Evolutionary conservation across 2,797 vertebrate genomes (phyloP).

Genomic region (Melanotaenia maccullochi): DNA sequence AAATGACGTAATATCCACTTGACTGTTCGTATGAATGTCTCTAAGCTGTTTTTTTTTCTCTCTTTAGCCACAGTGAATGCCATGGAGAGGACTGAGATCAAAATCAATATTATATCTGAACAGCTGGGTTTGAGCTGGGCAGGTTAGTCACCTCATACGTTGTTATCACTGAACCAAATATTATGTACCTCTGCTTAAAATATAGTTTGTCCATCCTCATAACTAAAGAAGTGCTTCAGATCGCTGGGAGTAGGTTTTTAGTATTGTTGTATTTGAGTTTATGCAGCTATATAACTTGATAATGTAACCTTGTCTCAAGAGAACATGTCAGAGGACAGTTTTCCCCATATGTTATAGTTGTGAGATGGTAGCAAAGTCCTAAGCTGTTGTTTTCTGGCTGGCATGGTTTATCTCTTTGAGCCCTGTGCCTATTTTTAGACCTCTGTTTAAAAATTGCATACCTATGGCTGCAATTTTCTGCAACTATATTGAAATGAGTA

Average conservation of each 20-base stretch:
- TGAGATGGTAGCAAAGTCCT: background rate
- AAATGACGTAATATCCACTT: background rate
- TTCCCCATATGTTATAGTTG: background rate
- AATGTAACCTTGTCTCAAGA: background rate
- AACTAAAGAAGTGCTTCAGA: background rate
- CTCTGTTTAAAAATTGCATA: background rate
- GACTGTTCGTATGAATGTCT: background rate
- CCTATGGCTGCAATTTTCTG: no score
- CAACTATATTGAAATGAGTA: no score
- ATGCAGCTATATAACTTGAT: background rate
- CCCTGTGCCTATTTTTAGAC: background rate
- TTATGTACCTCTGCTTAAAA: background rate
- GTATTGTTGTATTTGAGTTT: background rate
- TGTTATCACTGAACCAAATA: background rate
- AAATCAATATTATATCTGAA: constrained; percentile 93
- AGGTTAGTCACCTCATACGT: constrained; percentile 80
- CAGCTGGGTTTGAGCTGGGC: constrained; percentile 98
- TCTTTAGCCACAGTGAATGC: constrained; percentile 83
- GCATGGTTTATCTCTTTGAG: background rate
- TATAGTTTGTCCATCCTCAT: background rate
- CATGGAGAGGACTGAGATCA: constrained; percentile 90
- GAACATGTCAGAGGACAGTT: background rate
- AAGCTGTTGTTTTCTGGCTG: background rate
- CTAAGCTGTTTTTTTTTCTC: constrained; percentile 26
- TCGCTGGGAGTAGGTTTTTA: background rate